phyloP scores from a whole-genome alignment of 2,113 vertebrate genomes.

The Heterochromis multidens region DNA sequence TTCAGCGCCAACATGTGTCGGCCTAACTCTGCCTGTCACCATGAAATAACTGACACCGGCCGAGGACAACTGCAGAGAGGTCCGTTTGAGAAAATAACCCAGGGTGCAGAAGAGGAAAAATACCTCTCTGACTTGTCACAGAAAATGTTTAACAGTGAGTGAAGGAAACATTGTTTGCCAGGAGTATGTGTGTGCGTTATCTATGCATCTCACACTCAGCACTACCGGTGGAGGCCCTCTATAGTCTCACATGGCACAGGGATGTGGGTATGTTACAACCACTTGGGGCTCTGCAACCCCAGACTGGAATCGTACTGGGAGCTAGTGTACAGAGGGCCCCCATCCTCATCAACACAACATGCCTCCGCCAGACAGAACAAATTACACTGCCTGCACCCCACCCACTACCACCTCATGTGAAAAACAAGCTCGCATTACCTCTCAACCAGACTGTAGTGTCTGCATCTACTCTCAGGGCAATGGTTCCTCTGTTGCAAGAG shows the following conservation, averaged over 20 bases:
- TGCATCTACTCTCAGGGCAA: constrained; percentile 12
- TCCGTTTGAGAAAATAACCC: constrained; percentile 14
- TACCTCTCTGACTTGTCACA: constrained; percentile 17
- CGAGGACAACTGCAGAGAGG: background rate
- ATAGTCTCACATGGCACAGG: constrained; percentile 18
- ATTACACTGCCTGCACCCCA: constrained; percentile 41
- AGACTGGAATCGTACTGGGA: constrained; percentile 29
- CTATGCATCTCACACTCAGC: constrained; percentile 38
- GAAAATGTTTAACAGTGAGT: constrained; percentile 39
- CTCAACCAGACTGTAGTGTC: constrained; percentile 6
- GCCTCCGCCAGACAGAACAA: constrained; percentile 64
- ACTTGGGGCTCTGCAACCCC: background rate
- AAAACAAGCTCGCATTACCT: constrained; percentile 56
- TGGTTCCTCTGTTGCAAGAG: constrained; percentile 16
- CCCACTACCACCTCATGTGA: background rate
- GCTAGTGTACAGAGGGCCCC: constrained; percentile 41
- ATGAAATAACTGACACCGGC: constrained; percentile 52
- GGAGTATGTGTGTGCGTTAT: constrained; percentile 30
- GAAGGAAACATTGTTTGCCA: constrained; percentile 43
- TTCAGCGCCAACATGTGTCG: constrained; percentile 35
- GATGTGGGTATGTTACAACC: constrained; percentile 29
- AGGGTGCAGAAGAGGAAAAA: background rate
- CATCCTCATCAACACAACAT: constrained; percentile 50
- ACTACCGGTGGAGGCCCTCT: constrained; percentile 18
- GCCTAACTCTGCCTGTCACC: constrained; percentile 46